Evolutionary conservation across 1,140 invertebrate genomes (phyloP), one percentile per base, ranked within the genome.

Genomic region (Drosophila carrolli): DNA sequence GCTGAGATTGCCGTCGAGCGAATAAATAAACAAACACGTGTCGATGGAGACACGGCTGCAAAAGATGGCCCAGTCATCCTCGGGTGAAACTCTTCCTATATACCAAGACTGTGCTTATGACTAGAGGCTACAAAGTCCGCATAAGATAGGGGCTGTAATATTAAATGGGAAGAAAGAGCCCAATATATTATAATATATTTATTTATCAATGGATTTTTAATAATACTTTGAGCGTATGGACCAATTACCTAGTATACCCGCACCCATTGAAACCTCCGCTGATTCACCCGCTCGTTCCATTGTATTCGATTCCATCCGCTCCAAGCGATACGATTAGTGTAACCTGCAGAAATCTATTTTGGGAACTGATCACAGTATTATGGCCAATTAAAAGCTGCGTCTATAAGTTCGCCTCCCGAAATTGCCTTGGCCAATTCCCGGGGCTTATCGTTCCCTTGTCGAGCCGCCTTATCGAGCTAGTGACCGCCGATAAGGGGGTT

Each of bases 401-500:
- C 27, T 55, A 10, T 43, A 41, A 58, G 54, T 5, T 23, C 27
- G 51, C 14, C 16, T 23, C 35, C 41, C 38, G 40, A 63, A 70
- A 66, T 40, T 66, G 54, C 54, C 58, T 19, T 54, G 58, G 75
- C 57, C 75, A 78, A 78, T 78, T 78, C 60, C 16, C 16, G 40
- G 50, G 68, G 78, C 81, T 84, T 84, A 84, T 84, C 81, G 81
- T 84, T 81, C 81, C 84, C 77, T 80, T 65, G 74, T 77, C 67
- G 73, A 38, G 56, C 53, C 71, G 60, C 27, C 80, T 83, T 83
- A 83, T 83, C 80, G 53, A 40, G 7, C 43, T 71, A 57, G 81
- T 85, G 81, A 85, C 77, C 81, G 81, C 35, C 77, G 81, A 84
- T 84, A 84, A 84, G 63, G 59, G 11, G 14, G 66, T 27, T 35